Evolutionary conservation across 2,888 invertebrate species (phyloP).

Genomic region (Dolichopus griseipennis): DNA sequence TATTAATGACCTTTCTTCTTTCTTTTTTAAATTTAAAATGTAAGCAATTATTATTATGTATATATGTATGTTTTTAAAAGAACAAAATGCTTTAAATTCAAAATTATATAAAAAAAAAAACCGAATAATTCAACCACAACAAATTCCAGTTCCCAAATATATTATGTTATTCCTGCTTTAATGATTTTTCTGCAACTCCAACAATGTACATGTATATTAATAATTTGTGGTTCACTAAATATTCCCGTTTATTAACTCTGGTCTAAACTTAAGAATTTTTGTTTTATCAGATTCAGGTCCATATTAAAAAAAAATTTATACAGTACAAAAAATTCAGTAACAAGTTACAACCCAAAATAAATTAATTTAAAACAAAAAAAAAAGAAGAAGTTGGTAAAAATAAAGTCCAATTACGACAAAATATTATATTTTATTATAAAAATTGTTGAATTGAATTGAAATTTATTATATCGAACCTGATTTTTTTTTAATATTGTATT

Average conservation of each 20-base stretch:
- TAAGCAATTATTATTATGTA: not conserved
- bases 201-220: not conserved
- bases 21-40: not conserved
- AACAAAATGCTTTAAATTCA: not conserved
- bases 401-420: not conserved
- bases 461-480: not conserved
- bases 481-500: not conserved
- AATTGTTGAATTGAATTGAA: not conserved
- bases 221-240: not conserved
- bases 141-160: not conserved
- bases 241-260: not conserved
- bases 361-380: not conserved
- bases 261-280: not conserved
- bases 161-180: too few relatives aligned
- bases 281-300: not conserved
- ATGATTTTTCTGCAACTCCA: not conserved
- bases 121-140: not conserved
- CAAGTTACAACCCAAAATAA: not conserved
- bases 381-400: too few relatives aligned
- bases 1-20: not conserved
- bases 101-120: not conserved
- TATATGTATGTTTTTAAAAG: not conserved
- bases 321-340: not conserved
- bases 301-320: not conserved
- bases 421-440: not conserved